Base-by-base conservation (phyloP, 2,888 invertebrate species). In the Odontocolon sp. region DNA sequence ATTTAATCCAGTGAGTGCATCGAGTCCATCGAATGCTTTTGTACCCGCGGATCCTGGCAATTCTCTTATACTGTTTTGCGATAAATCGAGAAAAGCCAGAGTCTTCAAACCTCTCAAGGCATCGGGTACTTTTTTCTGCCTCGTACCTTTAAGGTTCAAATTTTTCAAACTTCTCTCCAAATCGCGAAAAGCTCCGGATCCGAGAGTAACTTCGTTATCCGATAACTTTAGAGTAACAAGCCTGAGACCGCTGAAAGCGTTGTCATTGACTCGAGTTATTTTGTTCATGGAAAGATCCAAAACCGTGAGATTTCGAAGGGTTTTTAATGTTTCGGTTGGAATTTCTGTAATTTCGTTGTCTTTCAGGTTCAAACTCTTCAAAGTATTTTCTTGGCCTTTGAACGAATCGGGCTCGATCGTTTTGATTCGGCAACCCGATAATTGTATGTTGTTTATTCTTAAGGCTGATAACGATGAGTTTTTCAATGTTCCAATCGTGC, bases 41-140 rank as follows among this genome's bases (percentile, higher is more conserved):
- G 92, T 92, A 8, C 94, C 95, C 31, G 93, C 93, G 0, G 93
- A 91, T 0, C 95, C 95, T 0, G 96, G 96, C 70, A 97, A 91
- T 88, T 96, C 96, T 81, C 95, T 92, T 50, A 98, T 94, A 83
- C 96, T 95, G 87, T 98, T 98, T 90, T 97, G 96, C 0, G 97
- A 97, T 70, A 98, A 91, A 91, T 98, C 98, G 70, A 98, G 91
- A 87, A 97, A 98, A 0, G 97, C 97, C 80, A 98, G 91, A 54
- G 95, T 95, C 75, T 92, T 94, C 31, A 98, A 92, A 3, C 95
- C 96, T 78, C 94, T 92, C 16, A 97, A 94, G 52, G 96, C 95
- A 81, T 94, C 94, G 0, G 98, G 97, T 8, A 98, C 94, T 59
- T 92, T 92, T 83, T 95, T 95, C 88, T 96, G 96, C 66, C 94